phyloP scores from a whole-genome alignment of 2,888 invertebrate genomes.

The Drosophila fulvimacula region DNA sequence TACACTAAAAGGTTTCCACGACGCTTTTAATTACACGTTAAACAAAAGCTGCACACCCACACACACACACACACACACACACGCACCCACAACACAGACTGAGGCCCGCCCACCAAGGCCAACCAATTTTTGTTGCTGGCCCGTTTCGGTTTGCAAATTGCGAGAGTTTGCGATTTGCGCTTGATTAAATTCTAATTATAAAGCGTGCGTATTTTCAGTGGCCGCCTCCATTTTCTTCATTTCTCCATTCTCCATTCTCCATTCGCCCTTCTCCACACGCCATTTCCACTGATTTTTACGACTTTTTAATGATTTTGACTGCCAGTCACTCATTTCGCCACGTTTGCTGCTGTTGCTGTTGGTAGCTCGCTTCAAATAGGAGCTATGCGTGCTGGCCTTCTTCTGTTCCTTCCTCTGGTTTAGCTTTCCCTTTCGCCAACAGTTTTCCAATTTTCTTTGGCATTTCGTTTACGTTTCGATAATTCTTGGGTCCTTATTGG shows the following conservation, averaged over 20 bases:
- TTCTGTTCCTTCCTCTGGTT: conserved; percentile 1
- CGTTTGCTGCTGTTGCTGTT: conserved; percentile 38
- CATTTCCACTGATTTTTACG: conserved; percentile 78
- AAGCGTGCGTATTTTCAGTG: conserved; percentile 73
- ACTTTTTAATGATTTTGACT: conserved; percentile 81
- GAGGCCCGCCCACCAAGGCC: conserved; percentile 9
- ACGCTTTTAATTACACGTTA: conserved; percentile 78
- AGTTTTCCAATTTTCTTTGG: conserved; percentile 73
- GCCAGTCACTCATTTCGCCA: conserved; percentile 80
- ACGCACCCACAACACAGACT: conserved; percentile 17
- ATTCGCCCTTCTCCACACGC: conserved; percentile 26
- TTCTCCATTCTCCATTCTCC: not conserved
- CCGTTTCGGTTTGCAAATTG: conserved; percentile 49
- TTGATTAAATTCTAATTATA: conserved; percentile 82
- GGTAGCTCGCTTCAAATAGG: conserved; percentile 1
- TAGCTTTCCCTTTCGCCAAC: conserved; percentile 48
- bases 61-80: conserved; percentile 10
- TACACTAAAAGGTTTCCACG: conserved; percentile 74
- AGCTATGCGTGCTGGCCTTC: conserved; percentile 25
- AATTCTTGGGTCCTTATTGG: conserved; percentile 53
- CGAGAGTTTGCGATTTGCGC: conserved; percentile 77
- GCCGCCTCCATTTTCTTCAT: conserved; percentile 20
- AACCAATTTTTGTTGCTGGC: conserved; percentile 40
- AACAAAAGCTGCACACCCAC: conserved; percentile 63
- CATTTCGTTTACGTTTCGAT: conserved; percentile 71